phyloP scores from a whole-genome alignment of 2,888 invertebrate species.

The Trichopria drosophilae region DNA sequence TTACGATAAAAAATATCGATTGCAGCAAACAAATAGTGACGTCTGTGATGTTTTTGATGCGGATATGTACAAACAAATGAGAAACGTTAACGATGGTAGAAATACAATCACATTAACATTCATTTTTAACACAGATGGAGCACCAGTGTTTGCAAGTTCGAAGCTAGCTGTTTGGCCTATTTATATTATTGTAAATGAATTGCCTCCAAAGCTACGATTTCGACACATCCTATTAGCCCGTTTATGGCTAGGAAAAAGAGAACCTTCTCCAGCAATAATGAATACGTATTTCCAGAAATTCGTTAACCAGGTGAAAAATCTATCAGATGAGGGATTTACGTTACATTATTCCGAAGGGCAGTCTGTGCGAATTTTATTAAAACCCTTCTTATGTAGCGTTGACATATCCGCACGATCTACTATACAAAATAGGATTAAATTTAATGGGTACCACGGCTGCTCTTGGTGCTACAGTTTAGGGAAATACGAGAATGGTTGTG shows the following conservation, averaged over 20 bases:
- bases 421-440: slow-evolving; percentile 3
- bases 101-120: neutral
- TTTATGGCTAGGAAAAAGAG: slow-evolving; percentile 11
- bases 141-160: slow-evolving; percentile 8
- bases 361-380: slow-evolving; percentile 2
- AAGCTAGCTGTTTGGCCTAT: slow-evolving; percentile 7
- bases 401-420: slow-evolving; percentile 9
- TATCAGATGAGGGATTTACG: neutral
- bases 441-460: slow-evolving; percentile 9
- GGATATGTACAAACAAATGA: too few relatives aligned
- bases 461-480: slow-evolving; percentile 15
- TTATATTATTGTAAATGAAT: slow-evolving; percentile 6
- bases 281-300: slow-evolving; percentile 6
- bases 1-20: too few relatives aligned
- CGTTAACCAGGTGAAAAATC: neutral
- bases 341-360: neutral
- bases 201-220: slow-evolving; percentile 9
- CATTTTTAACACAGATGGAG: too few relatives aligned
- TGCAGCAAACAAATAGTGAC: too few relatives aligned
- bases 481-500: slow-evolving; percentile 7
- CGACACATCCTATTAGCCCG: slow-evolving; percentile 7
- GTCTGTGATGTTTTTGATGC: too few relatives aligned
- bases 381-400: slow-evolving; percentile 5
- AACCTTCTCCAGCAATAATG: slow-evolving; percentile 8
- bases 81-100: too few relatives aligned